Evolutionary conservation across 2,113 vertebrate genomes (phyloP), one percentile per base, ranked within the genome.

Genomic region (Macaca nemestrina): DNA sequence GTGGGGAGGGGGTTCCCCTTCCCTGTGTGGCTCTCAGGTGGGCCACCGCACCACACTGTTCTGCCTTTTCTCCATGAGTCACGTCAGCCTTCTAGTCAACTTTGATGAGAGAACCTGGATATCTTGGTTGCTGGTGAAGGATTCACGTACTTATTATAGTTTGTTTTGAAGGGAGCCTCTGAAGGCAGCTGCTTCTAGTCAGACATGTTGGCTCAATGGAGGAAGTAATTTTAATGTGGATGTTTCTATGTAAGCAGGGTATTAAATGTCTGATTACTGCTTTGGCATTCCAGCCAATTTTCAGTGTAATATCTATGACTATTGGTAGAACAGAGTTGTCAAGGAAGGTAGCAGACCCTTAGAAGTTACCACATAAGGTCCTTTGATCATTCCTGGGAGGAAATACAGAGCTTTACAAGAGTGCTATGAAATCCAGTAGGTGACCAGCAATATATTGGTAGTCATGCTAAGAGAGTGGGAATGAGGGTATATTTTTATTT

Each of bases 251-350:
- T 50, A 89, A 92, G 13, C 85, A 96, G 86, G 13, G 13, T 16
- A 94, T 86, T 89, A 92, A 59, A 94, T 75, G n/a, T 85, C 6
- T 45, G 17, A 91, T 73, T 68, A 70, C 38, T 75, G 35, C 48
- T 80, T 70, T 95, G 59, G 35, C 61, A 50, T 76, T 80, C 50
- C 22, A 81, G 79, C 8, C 23, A 95, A 52, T 91, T 86, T 97
- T 93, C n/a, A 96, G 76, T 75, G 80, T 91, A 93, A 85, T 95
- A 0, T n/a, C 17, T 90, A 50, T 90, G 52, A 85, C 38, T 38
- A 67, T 45, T 73, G 38, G 13, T 50, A 25, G 4, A 88, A 78
- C 57, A 81, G 50, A 91, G 22, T 76, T 85, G 17, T 68, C 48
- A 55, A 90, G 27, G 10, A 93, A 93, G 67, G 4, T 90, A 76